Conservation (phyloP, 2,113 vertebrate species). For the Rattus norvegicus region DNA sequence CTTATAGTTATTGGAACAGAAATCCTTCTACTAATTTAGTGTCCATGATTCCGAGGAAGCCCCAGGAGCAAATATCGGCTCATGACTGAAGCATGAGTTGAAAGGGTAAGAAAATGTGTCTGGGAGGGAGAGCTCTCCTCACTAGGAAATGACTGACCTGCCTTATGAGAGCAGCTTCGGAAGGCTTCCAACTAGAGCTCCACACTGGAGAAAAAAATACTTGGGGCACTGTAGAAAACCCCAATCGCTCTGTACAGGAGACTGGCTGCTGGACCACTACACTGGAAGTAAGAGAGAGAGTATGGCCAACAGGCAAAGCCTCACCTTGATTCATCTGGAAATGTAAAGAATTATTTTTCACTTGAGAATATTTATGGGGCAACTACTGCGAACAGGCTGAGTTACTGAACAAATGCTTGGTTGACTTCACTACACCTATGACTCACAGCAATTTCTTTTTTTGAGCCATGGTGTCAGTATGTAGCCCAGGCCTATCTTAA, state of each 20-base stretch:
- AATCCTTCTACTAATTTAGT: background rate
- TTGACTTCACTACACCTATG: background rate
- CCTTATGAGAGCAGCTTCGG: background rate
- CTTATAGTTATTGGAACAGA: background rate
- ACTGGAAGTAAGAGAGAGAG: background rate
- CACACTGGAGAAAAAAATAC: background rate
- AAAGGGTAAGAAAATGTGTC: background rate
- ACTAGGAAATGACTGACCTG: background rate
- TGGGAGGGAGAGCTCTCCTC: background rate
- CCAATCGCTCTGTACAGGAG: background rate
- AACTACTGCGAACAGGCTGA: background rate
- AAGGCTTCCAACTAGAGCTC: background rate
- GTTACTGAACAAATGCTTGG: background rate
- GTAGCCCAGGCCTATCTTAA: background rate
- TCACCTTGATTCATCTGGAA: background rate
- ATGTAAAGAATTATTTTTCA: background rate
- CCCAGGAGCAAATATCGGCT: background rate
- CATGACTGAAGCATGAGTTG: background rate
- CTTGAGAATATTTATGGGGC: background rate
- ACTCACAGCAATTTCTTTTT: background rate
- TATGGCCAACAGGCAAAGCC: background rate
- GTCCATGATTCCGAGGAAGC: background rate
- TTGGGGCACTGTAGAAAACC: background rate
- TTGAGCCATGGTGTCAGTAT: background rate
- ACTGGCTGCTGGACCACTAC: background rate